These are phyloP conservation scores for Montipora foliosa DNA, from an alignment of 64 coral and sea anemone species.

Conservation along the genomic window DNA sequence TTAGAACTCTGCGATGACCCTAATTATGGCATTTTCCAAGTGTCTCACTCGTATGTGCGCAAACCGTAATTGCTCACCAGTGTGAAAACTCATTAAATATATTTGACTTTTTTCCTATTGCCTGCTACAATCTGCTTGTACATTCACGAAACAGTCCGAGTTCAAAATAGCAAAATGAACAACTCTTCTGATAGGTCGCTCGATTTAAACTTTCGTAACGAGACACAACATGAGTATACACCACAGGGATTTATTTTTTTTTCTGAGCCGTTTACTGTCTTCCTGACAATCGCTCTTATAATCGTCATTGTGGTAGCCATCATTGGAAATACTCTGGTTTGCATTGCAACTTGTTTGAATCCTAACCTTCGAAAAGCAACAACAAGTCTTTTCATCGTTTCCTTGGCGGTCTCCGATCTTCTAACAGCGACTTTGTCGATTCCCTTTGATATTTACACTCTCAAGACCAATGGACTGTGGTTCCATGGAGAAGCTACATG, in stretches of 20 bases:
- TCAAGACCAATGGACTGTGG: conserved; percentile 54
- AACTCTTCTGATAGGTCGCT: not conserved
- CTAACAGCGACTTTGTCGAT: conserved; percentile 65
- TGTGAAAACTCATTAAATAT: not conserved
- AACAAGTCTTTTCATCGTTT: conserved; percentile 71
- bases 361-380: conserved; percentile 67
- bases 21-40: not conserved
- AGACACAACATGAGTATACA: not conserved
- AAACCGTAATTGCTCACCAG: not conserved
- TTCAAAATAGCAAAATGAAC: not conserved
- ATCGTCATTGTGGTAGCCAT: conserved; percentile 59
- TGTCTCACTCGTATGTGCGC: not conserved
- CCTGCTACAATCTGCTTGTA: not conserved
- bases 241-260: not conserved
- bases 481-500: conserved; percentile 24
- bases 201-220: not conserved
- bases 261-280: conserved; percentile 4
- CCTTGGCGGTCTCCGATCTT: conserved; percentile 72
- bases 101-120: not conserved
- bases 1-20: not conserved
- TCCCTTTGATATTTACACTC: conserved; percentile 53
- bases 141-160: not conserved
- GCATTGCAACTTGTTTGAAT: conserved; percentile 48
- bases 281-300: not conserved
- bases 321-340: conserved; percentile 60